These are phyloP conservation scores for Pristiophorus japonicus DNA, from an alignment of 2,113 vertebrate genomes.

Conservation along the genomic window DNA sequence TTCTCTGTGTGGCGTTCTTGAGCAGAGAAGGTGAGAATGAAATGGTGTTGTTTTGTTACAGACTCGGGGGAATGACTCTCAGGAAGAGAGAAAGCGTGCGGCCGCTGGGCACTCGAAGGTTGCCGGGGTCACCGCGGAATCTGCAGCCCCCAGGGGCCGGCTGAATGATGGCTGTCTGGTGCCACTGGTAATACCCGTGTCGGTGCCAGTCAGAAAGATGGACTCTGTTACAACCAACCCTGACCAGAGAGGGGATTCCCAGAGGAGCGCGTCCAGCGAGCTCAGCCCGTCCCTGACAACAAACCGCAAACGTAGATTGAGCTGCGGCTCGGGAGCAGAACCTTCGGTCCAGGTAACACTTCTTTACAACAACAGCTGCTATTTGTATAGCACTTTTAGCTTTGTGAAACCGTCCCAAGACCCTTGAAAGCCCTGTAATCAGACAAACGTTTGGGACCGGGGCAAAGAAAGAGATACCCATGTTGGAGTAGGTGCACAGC, in stretches of 20 bases:
- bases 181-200: conserved; percentile 92
- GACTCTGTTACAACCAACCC: conserved; percentile 59
- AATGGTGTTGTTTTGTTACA: conserved; percentile 30
- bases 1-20: no score
- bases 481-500: neutral
- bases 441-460: neutral
- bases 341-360: conserved; percentile 67
- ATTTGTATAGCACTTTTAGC: no score
- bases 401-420: neutral
- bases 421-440: neutral
- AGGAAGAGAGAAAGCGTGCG: conserved; percentile 56
- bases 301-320: conserved; percentile 74
- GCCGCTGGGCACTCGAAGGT: conserved; percentile 47
- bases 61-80: conserved; percentile 51
- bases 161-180: conserved; percentile 73
- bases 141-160: conserved; percentile 59
- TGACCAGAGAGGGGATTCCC: conserved; percentile 61
- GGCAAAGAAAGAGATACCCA: neutral
- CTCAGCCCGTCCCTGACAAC: conserved; percentile 88
- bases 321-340: conserved; percentile 69
- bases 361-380: neutral
- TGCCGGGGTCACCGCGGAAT: conserved; percentile 54
- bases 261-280: conserved; percentile 54
- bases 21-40: neutral
- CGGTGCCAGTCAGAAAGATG: conserved; percentile 79